A percentile compares a stretch with the other conserved stretches of the same genome.
Conservation (phyloP, 2,113 vertebrate species). For the Neolamprologus sp. region DNA sequence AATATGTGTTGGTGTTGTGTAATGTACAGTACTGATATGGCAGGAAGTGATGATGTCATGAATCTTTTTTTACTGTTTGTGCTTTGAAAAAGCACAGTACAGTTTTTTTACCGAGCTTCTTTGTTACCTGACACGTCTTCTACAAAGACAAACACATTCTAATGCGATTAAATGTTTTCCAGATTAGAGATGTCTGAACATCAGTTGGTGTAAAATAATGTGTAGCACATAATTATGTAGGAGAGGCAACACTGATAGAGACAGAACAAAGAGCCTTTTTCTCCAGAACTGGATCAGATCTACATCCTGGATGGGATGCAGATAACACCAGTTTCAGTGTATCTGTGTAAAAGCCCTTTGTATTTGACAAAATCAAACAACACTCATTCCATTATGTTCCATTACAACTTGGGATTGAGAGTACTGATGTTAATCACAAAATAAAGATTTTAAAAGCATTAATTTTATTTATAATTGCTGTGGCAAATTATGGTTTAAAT, state of each 20-base stretch:
- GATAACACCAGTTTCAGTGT: neutral
- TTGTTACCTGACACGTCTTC: neutral
- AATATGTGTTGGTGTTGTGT: rapidly evolving
- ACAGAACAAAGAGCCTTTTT: neutral
- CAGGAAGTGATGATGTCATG: too few species aligned
- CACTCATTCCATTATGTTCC: neutral
- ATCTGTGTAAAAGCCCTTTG: neutral
- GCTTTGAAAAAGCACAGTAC: neutral
- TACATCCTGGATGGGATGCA: neutral
- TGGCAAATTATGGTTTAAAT: neutral
- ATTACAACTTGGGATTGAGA: neutral
- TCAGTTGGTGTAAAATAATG: neutral
- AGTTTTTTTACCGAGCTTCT: neutral
- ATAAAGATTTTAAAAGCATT: neutral
- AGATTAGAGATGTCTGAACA: neutral
- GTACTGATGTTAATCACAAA: neutral
- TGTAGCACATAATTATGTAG: neutral
- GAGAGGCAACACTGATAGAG: neutral
- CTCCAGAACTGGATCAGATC: neutral
- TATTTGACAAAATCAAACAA: neutral
- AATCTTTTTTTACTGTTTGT: neutral
- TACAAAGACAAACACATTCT: neutral
- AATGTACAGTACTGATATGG: neutral
- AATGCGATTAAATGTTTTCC: rapidly evolving
- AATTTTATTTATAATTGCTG: neutral